phyloP scores from a whole-genome alignment of 2,113 vertebrate species.

The Catharus fuscescens region DNA sequence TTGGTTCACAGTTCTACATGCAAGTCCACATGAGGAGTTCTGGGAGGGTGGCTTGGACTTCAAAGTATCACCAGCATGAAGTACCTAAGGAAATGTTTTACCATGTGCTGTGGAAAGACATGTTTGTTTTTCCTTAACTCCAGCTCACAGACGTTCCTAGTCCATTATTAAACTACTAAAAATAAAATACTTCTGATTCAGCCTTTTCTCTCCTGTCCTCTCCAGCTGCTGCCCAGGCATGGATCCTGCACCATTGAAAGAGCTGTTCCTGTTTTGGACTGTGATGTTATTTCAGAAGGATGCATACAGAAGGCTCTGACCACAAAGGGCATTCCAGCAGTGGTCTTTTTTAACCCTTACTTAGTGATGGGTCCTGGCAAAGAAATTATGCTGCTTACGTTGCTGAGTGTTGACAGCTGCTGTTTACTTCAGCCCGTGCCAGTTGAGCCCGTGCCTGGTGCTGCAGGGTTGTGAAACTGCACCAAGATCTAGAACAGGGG shows the following conservation, averaged over 20 bases:
- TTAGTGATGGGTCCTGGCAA: background rate
- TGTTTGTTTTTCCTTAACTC: background rate
- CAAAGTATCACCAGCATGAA: background rate
- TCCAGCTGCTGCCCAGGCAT: constrained; percentile 14
- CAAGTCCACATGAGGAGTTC: background rate
- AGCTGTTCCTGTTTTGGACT: constrained; percentile 48
- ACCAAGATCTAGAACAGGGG: background rate
- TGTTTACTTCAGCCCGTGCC: background rate
- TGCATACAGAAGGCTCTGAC: background rate
- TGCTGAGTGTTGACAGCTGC: background rate
- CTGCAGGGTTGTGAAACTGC: background rate
- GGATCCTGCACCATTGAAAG: background rate
- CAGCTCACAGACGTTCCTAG: background rate
- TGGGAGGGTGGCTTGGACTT: background rate
- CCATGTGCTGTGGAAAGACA: fast-evolving
- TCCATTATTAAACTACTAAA: constrained; percentile 22
- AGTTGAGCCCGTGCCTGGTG: background rate
- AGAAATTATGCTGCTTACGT: background rate
- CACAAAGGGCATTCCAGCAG: background rate
- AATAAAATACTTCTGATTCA: constrained; percentile 46
- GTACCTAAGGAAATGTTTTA: background rate
- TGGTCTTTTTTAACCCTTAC: constrained; percentile 22
- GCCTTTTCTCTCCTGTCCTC: background rate
- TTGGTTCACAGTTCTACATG: background rate
- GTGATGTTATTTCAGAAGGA: constrained; percentile 50